Conservation (phyloP, 2,797 vertebrate genomes). For the Sebastes cheni region DNA sequence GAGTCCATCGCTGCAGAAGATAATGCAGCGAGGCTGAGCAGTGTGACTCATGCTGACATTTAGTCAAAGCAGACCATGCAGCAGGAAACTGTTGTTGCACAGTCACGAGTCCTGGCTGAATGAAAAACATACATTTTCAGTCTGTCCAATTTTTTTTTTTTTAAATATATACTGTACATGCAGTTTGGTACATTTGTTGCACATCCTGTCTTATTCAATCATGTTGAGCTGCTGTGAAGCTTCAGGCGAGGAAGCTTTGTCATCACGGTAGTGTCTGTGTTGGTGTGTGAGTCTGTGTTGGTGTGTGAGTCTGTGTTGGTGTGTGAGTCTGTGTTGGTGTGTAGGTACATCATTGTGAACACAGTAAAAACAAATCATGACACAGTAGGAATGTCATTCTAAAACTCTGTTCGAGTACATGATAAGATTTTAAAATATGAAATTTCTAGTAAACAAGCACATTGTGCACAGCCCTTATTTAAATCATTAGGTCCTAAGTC, state of each 20-base stretch:
- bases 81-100: neutral
- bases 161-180: neutral
- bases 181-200: neutral
- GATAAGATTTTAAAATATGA: neutral
- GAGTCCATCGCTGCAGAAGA: constrained; percentile 5
- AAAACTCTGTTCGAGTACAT: neutral
- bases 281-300: neutral
- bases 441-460: too few relatives aligned
- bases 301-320: neutral
- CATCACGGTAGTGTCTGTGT: neutral
- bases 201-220: neutral
- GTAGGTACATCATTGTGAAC: neutral
- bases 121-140: neutral
- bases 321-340: neutral
- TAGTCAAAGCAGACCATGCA: neutral
- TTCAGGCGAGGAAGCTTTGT: neutral
- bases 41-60: constrained; percentile 22
- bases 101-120: neutral
- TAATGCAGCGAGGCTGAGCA: neutral
- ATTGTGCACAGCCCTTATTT: too few relatives aligned
- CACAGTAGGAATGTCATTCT: neutral
- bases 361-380: neutral
- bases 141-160: neutral
- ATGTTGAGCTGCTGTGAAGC: too few relatives aligned
- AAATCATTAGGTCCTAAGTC: too few relatives aligned